Conservation (phyloP, 2,888 invertebrate species). For the Dryococelus australis region DNA sequence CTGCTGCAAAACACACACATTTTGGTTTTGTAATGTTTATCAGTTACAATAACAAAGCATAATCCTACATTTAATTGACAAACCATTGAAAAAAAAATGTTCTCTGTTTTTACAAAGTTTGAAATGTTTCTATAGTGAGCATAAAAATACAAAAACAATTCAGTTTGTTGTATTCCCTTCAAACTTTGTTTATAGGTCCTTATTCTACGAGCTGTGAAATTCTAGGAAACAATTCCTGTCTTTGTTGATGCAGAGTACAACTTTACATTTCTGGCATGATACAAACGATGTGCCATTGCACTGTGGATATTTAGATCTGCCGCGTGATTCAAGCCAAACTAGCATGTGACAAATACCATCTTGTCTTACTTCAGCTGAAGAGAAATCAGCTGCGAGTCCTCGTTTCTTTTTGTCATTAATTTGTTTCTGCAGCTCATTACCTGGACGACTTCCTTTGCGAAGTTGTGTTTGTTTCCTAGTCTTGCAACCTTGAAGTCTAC, state of each 20-base stretch:
- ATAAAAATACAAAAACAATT: neutral
- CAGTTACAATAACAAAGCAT: neutral
- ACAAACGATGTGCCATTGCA: neutral
- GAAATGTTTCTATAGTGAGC: neutral
- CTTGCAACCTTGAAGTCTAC: no score
- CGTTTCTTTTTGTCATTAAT: neutral
- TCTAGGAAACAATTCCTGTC: neutral
- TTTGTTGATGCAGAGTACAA: neutral
- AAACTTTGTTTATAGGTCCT: neutral
- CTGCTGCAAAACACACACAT: neutral
- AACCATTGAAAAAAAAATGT: neutral
- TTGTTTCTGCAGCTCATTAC: no score
- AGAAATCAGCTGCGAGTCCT: neutral
- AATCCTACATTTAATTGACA: neutral
- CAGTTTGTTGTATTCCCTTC: neutral
- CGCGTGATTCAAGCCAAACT: neutral
- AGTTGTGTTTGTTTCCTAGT: no score
- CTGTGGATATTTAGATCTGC: neutral
- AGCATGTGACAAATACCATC: neutral
- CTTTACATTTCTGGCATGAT: neutral
- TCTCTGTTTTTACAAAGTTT: neutral
- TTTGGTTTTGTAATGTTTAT: neutral
- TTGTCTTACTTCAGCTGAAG: neutral
- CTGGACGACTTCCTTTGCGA: no score
- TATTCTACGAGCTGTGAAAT: neutral